A percentile compares a stretch with the other conserved stretches of the same genome.
phyloP scores from a whole-genome alignment of 2,888 invertebrate genomes.

The Penaeus monodon region DNA sequence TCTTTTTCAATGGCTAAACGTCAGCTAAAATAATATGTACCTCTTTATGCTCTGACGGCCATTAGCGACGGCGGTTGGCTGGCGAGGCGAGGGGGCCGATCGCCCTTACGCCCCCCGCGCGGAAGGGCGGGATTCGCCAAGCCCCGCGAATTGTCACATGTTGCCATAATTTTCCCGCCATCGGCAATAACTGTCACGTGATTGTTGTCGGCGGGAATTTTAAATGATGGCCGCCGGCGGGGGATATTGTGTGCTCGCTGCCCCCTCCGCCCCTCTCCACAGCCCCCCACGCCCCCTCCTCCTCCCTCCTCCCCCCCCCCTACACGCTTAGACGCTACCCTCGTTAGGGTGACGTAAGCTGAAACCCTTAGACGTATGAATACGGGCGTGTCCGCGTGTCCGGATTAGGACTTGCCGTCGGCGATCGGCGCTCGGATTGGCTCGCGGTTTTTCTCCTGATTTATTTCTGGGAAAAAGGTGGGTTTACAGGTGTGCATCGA shows the following conservation, averaged over 20 bases:
- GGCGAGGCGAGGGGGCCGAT: not conserved
- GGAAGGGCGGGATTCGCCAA: slow-evolving; percentile 4
- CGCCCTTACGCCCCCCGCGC: slow-evolving; percentile 1
- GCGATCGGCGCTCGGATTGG: too few relatives aligned
- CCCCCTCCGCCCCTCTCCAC: not conserved
- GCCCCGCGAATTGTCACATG: slow-evolving; percentile 7
- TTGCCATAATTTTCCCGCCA: slow-evolving; percentile 25
- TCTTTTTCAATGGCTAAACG: slow-evolving; percentile 42
- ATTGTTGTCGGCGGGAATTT: slow-evolving; percentile 49
- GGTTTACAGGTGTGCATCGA: too few relatives aligned
- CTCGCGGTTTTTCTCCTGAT: too few relatives aligned
- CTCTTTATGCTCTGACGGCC: slow-evolving; percentile 27
- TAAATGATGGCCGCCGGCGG: slow-evolving; percentile 42
- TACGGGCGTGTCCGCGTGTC: too few relatives aligned
- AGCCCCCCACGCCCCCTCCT: not conserved
- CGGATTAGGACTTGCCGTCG: too few relatives aligned
- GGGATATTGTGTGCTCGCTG: slow-evolving; percentile 18
- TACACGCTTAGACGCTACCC: too few relatives aligned
- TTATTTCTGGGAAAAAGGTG: too few relatives aligned
- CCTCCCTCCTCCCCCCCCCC: not conserved
- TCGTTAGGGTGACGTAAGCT: too few relatives aligned
- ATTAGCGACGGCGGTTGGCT: slow-evolving; percentile 2
- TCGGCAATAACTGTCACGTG: slow-evolving; percentile 43
- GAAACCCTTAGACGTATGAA: too few relatives aligned
- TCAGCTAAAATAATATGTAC: slow-evolving; percentile 35